phyloP scores from a whole-genome alignment of 2,113 vertebrate genomes.

The Nettapus auritus region DNA sequence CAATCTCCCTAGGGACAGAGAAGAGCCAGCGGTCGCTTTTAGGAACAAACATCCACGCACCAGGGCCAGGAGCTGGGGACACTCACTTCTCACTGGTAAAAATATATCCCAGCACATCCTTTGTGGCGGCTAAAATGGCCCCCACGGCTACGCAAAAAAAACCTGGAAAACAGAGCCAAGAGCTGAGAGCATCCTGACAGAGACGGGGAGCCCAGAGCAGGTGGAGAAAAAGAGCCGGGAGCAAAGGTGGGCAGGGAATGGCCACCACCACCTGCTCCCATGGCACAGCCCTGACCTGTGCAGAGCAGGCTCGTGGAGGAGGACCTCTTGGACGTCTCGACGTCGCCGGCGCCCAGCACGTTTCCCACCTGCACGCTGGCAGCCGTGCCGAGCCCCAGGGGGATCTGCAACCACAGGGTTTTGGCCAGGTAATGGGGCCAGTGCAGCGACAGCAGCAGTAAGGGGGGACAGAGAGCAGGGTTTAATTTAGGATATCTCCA shows the following conservation, averaged over 20 bases:
- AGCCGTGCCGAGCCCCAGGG: slow-evolving; percentile 78
- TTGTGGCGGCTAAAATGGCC: slow-evolving; percentile 67
- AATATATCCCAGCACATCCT: slow-evolving; percentile 80
- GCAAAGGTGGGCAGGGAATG: fast-evolving
- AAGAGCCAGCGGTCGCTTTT: not conserved
- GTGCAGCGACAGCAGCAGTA: fast-evolving
- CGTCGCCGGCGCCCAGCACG: slow-evolving; percentile 83
- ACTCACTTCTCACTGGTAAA: slow-evolving; percentile 89
- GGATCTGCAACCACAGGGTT: slow-evolving; percentile 75
- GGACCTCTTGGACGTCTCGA: slow-evolving; percentile 73
- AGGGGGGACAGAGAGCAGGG: fast-evolving
- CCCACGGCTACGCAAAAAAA: slow-evolving; percentile 66
- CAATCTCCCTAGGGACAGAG: slow-evolving; percentile 60
- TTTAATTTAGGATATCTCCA: not conserved
- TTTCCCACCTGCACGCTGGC: slow-evolving; percentile 86
- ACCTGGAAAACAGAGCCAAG: slow-evolving; percentile 55
- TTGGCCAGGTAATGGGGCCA: fast-evolving
- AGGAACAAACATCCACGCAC: fast-evolving
- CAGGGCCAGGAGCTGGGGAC: fast-evolving
- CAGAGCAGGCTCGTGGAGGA: slow-evolving; percentile 76
- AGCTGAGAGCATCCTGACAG: fast-evolving
- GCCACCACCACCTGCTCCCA: not conserved
- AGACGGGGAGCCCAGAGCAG: fast-evolving
- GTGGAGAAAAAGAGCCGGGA: not conserved
- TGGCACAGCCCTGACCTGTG: slow-evolving; percentile 73